Base-by-base conservation (phyloP, 2,113 vertebrate species). In the Tauraco erythrolophus region DNA sequence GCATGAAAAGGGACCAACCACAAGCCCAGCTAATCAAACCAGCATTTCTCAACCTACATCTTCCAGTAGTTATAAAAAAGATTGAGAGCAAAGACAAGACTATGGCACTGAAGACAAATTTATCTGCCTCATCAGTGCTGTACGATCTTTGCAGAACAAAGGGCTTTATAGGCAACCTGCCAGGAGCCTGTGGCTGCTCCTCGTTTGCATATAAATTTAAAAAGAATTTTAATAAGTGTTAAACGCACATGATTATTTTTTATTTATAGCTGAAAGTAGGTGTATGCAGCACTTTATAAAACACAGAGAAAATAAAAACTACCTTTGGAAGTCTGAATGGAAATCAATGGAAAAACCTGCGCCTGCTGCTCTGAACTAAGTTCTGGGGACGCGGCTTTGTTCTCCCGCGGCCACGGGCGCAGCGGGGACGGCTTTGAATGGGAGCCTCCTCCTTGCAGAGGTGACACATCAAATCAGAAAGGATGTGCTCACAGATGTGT, bases 161-260 rank as follows among this genome's bases (percentile, higher is more conserved):
- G 94, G 79, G 61, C 71, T 89, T 72, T 24, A 79, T 21, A 15
- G 94, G 92, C 97, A 98, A 95, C 96, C 97, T 96, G 97, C 96
- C 96, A 96, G 93, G 89, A 94, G 96, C 97, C 94, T 94, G 94
- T 94, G 94, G 94, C 89, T 96, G 95, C 85, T 88, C 78, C 94
- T 95, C 78, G 77, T 97, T 93, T 97, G 96, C 94, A 98, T 93
- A 96, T 78, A 97, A 94, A 97, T 97, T 94, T 97, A 95, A 98
- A 97, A 96, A 93, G 84, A 92, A 94, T 96, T 96, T 97, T 95
- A 97, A 95, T 97, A 97, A 96, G 95, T 92, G 94, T 74, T 95
- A 96, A 97, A 95, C 28, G 94, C 90, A 88, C 81, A 96, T 39
- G 69, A 92, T 96, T 91, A 94, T 95, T 94, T 95, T 96, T 97